phyloP scores from a whole-genome alignment of 2,797 vertebrate genomes.

The Pelobates cultripes region DNA sequence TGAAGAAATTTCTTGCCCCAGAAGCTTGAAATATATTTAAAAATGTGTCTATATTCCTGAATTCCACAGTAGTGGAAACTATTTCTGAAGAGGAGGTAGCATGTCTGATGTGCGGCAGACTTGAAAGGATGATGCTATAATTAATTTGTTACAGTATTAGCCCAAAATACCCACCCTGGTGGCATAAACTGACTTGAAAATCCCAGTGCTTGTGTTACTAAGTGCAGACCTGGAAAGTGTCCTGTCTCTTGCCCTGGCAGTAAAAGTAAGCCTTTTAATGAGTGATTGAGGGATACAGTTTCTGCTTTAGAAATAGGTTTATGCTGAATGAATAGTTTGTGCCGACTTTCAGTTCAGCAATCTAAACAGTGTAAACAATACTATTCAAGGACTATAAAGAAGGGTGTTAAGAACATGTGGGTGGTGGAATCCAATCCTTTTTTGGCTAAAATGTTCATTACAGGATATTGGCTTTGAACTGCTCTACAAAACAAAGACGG shows the following conservation, averaged over 20 bases:
- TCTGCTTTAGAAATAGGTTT: conserved; percentile 23
- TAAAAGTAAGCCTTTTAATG: conserved; percentile 24
- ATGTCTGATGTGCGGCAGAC: not conserved
- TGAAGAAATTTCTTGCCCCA: no score
- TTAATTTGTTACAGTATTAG: conserved; percentile 21
- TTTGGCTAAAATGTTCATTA: not conserved
- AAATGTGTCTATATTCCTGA: no score
- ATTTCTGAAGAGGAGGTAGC: not conserved
- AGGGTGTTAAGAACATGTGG: not conserved
- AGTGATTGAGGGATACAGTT: conserved; percentile 30
- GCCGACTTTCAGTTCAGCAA: not conserved
- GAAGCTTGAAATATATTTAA: no score
- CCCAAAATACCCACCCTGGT: conserved; percentile 31
- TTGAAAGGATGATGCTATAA: not conserved
- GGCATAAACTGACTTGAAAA: conserved; percentile 15
- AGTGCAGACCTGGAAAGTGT: conserved; percentile 41
- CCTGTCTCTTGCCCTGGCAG: conserved; percentile 2
- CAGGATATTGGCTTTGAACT: conserved; percentile 12
- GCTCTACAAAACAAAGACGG: conserved; percentile 8
- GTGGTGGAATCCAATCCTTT: not conserved
- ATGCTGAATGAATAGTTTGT: not conserved
- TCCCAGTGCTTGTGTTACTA: conserved; percentile 21
- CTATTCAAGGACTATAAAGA: not conserved
- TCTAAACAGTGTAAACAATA: not conserved
- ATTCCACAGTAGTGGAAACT: no score